phyloP scores from a whole-genome alignment of 2,797 vertebrate species.

The Holocentrus rufus region DNA sequence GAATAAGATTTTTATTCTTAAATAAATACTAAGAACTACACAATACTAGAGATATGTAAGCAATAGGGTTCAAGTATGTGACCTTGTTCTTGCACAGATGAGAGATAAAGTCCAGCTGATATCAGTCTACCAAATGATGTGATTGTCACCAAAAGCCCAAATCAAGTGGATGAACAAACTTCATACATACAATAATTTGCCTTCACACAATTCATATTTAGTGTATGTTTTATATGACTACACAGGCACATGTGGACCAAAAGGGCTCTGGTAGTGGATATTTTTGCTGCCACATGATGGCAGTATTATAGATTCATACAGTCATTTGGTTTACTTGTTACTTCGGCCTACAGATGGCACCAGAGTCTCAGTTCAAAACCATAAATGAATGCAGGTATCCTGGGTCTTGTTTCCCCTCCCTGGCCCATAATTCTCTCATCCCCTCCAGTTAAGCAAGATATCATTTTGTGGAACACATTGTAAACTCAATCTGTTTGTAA shows the following conservation, averaged over 20 bases:
- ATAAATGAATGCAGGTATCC: too few species aligned
- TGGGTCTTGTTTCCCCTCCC: neutral
- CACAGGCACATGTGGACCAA: neutral
- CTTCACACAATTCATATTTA: too few species aligned
- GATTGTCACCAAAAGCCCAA: too few species aligned
- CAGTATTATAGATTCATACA: neutral
- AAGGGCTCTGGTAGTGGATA: neutral
- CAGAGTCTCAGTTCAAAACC: neutral
- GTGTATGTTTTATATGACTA: neutral
- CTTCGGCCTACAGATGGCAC: slow-evolving; percentile 57
- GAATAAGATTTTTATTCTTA: too few species aligned
- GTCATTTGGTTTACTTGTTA: too few species aligned
- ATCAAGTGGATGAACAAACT: neutral
- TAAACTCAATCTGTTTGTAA: slow-evolving; percentile 1
- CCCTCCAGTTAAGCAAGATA: slow-evolving; percentile 19
- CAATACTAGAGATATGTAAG: too few species aligned
- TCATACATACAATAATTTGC: too few species aligned
- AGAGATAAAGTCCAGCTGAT: too few species aligned
- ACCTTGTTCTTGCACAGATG: too few species aligned
- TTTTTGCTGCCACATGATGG: slow-evolving; percentile 41
- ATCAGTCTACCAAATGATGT: too few species aligned
- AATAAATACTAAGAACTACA: too few species aligned
- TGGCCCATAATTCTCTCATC: slow-evolving; percentile 28
- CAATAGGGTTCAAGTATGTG: too few species aligned
- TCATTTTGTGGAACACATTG: neutral